phyloP scores from a whole-genome alignment of 1,140 invertebrate species.

The Sminthurinus signatus region DNA sequence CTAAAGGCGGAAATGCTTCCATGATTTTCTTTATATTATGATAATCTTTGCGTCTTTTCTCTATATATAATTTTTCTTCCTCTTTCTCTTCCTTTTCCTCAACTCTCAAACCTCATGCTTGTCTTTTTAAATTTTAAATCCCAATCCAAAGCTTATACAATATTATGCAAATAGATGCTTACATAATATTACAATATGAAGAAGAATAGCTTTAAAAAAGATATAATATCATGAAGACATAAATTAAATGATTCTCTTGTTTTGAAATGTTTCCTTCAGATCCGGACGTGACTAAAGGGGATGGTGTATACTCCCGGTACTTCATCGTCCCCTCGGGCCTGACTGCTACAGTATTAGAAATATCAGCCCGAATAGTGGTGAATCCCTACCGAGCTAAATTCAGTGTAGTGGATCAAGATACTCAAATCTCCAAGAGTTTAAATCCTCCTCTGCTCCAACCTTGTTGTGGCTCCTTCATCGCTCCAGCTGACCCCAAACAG shows the following conservation, averaged over 20 bases:
- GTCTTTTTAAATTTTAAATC: no score
- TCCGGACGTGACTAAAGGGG: conserved; percentile 58
- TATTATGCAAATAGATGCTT: no score
- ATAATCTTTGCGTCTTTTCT: no score
- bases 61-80: no score
- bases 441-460: conserved; percentile 9
- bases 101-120: no score
- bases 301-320: conserved; percentile 60
- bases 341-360: conserved; percentile 26
- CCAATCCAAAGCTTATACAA: no score
- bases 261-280: conserved; percentile 45
- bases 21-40: no score
- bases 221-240: no score
- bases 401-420: conserved; percentile 33
- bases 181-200: no score
- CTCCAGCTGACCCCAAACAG: conserved; percentile 35
- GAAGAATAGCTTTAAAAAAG: no score
- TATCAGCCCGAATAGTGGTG: conserved; percentile 37
- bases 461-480: conserved; percentile 35
- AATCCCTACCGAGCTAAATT: conserved; percentile 38
- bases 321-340: conserved; percentile 50
- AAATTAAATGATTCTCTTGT: neutral
- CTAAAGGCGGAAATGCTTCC: no score
- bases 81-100: no score
- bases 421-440: neutral